A percentile compares a stretch with the other conserved stretches of the same genome.
These are phyloP conservation scores for Sminthurinus aureus DNA, from an alignment of 2,888 invertebrate species.

Conservation along the genomic window DNA sequence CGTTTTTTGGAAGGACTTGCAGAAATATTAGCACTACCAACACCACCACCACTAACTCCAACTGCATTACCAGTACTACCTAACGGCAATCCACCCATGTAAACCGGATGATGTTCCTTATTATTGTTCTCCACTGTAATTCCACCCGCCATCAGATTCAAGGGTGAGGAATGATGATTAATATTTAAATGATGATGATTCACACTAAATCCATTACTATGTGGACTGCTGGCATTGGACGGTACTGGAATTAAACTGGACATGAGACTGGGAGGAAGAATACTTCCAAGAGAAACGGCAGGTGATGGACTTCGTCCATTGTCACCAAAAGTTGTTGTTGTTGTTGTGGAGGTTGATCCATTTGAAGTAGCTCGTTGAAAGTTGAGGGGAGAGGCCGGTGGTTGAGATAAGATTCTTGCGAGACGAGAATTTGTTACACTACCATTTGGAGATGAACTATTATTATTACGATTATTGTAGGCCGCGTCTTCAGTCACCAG, in stretches of 20 bases:
- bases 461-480: conserved; percentile 34
- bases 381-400: conserved; percentile 60
- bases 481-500: conserved; percentile 31
- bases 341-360: conserved; percentile 35
- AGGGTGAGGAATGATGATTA: conserved; percentile 52
- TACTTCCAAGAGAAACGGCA: conserved; percentile 57
- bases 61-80: neutral
- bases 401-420: conserved; percentile 66
- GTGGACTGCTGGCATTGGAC: conserved; percentile 55
- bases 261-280: conserved; percentile 52
- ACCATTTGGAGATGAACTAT: conserved; percentile 32
- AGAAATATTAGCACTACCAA: conserved; percentile 3
- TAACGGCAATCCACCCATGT: conserved; percentile 37
- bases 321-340: neutral
- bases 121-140: conserved; percentile 48
- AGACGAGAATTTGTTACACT: conserved; percentile 61
- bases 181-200: conserved; percentile 25
- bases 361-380: conserved; percentile 23
- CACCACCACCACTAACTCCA: neutral
- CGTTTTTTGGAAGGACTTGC: conserved; percentile 53
- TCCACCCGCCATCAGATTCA: conserved; percentile 55
- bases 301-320: conserved; percentile 61
- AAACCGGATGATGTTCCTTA: conserved; percentile 43
- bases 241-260: conserved; percentile 57
- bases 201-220: conserved; percentile 54